These are phyloP conservation scores for Aviceda subcristata DNA, from an alignment of 2,113 vertebrate genomes.

Conservation along the genomic window DNA sequence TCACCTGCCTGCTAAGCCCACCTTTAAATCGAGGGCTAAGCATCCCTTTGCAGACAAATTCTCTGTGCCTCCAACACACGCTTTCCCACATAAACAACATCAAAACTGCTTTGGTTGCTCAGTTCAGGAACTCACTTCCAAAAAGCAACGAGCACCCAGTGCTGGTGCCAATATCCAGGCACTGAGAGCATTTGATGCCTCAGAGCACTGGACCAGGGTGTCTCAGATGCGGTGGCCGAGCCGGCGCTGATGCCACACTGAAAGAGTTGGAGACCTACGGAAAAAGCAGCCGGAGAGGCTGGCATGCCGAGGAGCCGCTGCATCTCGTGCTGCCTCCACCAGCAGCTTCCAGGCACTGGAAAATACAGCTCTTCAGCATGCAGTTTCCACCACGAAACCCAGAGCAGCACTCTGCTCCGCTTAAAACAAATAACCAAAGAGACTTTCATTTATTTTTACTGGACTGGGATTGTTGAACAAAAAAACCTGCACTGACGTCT, in stretches of 20 bases:
- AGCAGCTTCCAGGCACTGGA: background rate
- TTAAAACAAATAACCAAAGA: slow-evolving; percentile 31
- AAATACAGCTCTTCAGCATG: slow-evolving; percentile 10
- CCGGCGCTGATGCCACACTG: rapidly evolving
- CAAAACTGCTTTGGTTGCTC: background rate
- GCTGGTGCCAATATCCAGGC: background rate
- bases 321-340: background rate
- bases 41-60: background rate
- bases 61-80: rapidly evolving
- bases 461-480: background rate
- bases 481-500: background rate
- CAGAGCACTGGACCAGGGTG: background rate
- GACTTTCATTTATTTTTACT: slow-evolving; percentile 33
- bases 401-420: background rate
- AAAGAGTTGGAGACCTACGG: background rate
- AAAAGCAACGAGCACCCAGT: background rate
- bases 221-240: rapidly evolving
- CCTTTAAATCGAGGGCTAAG: background rate
- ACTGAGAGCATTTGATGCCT: background rate
- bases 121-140: background rate
- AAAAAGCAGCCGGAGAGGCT: background rate
- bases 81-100: background rate
- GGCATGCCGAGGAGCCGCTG: background rate
- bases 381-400: background rate
- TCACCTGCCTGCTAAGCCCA: background rate